Base-by-base conservation (phyloP, 1,140 invertebrate species). In the Pachypeltis micranthus region DNA sequence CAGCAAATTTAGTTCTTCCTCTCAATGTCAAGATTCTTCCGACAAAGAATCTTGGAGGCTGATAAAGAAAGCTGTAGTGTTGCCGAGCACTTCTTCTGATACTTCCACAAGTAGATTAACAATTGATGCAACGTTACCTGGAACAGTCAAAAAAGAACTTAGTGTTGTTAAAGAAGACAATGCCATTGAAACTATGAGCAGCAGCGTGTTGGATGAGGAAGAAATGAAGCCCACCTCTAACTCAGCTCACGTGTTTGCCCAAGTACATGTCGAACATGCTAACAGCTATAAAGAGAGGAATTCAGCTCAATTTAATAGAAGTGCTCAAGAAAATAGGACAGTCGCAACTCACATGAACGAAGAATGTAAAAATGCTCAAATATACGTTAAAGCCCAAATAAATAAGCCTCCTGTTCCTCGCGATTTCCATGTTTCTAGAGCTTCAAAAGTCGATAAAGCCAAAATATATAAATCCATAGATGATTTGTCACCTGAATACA, bases 401-500 rank as follows among this genome's bases (percentile, higher is more conserved):
- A 16, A 39, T 39, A 39, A 39, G 31, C 7, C 7, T 10, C 31
- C 31, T 10, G 16, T 39, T 16, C 16, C 31, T 39, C n/a, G n/a
- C n/a, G n/a, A 47, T 47, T n/a, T 47, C 44, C 19, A 56, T 26
- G 21, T 16, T 24, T 56, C 25, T 24, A 21, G 54, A 24, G 19
- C 26, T 26, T 16, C 31, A 10, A 56, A 56, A 56, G 25, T 16
- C 16, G 31, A 39, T 26, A 56, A 56, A 56, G 23, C 51, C 25
- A 70, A 67, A 65, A 54, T 60, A 72, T 90, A 90, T 70, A 79
- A 79, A 55, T 90, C 88, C 10, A 85, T 91, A 2, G 88, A 91
- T 69, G 89, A 92, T 72, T 73, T 92, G 14, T 90, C 87, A n/a
- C 89, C 89, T 0, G 89, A 92, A 71, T 91, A 91, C 67, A 85